Evolutionary conservation across 2,113 vertebrate species (phyloP).

Genomic region (Holacanthus passer): DNA sequence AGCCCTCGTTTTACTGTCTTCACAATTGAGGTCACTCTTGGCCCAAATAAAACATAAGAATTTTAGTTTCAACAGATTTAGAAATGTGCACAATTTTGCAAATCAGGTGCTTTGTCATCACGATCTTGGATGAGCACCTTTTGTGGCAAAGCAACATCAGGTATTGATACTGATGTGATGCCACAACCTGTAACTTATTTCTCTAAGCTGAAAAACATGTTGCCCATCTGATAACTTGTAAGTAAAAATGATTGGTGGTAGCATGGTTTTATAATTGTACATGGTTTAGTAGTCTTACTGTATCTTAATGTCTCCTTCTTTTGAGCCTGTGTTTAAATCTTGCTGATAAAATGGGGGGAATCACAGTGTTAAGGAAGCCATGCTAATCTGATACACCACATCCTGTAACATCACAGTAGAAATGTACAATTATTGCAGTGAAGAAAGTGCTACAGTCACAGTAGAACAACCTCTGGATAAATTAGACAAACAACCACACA

Average conservation of each 20-base stretch:
- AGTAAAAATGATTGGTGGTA: no score
- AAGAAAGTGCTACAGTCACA: constrained; percentile 19
- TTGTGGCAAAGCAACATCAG: background rate
- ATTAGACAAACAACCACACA: constrained; percentile 22
- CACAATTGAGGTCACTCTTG: background rate
- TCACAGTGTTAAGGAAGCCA: constrained; percentile 11
- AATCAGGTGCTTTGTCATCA: background rate
- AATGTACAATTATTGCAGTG: constrained; percentile 47
- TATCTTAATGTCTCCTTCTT: background rate
- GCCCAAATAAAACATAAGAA: background rate
- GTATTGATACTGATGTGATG: background rate
- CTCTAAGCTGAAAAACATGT: background rate
- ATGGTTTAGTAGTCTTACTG: background rate
- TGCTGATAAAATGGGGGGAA: background rate
- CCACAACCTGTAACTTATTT: background rate
- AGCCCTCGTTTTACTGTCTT: background rate
- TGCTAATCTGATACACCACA: background rate
- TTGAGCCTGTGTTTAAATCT: background rate
- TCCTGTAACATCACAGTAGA: constrained; percentile 22
- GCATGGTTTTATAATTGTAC: background rate
- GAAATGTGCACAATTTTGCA: background rate
- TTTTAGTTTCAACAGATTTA: background rate
- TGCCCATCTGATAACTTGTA: background rate
- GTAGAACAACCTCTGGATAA: constrained; percentile 44
- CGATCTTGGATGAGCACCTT: background rate